Conservation (phyloP, 92 coral and sea anemone species). For the Montipora capitata region DNA sequence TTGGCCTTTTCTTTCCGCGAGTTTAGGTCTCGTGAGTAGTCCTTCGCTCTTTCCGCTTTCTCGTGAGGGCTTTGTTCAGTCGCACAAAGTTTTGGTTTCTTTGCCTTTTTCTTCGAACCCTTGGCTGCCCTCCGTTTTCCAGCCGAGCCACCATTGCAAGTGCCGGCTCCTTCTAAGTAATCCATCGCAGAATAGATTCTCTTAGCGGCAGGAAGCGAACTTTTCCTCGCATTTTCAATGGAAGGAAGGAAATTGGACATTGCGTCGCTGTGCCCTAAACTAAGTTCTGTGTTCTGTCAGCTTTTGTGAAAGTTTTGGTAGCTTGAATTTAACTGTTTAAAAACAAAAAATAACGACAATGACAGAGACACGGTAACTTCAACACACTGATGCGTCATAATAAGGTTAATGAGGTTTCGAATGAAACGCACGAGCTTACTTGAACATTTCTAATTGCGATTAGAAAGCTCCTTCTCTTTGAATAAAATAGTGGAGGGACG, state of each 20-base stretch:
- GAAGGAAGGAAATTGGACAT: slow-evolving; percentile 69
- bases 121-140: slow-evolving; percentile 40
- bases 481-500: too few relatives aligned
- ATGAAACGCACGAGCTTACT: slow-evolving; percentile 22
- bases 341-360: neutral
- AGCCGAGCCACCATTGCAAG: slow-evolving; percentile 43
- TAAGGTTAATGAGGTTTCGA: neutral
- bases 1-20: slow-evolving; percentile 66
- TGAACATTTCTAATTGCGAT: neutral
- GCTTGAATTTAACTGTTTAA: neutral
- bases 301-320: neutral
- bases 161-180: slow-evolving; percentile 63
- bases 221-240: slow-evolving; percentile 55
- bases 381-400: slow-evolving; percentile 28
- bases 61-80: slow-evolving; percentile 43
- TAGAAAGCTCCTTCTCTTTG: neutral
- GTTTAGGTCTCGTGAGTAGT: slow-evolving; percentile 74
- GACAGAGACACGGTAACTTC: too few relatives aligned
- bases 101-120: neutral
- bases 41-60: slow-evolving; percentile 76
- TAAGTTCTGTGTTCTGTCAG: neutral
- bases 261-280: neutral
- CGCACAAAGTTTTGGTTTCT: slow-evolving; percentile 31
- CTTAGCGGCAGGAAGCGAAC: slow-evolving; percentile 82
- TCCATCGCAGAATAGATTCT: slow-evolving; percentile 82